phyloP scores from a whole-genome alignment of 2,888 invertebrate genomes.

The Philopedon plagiatum region DNA sequence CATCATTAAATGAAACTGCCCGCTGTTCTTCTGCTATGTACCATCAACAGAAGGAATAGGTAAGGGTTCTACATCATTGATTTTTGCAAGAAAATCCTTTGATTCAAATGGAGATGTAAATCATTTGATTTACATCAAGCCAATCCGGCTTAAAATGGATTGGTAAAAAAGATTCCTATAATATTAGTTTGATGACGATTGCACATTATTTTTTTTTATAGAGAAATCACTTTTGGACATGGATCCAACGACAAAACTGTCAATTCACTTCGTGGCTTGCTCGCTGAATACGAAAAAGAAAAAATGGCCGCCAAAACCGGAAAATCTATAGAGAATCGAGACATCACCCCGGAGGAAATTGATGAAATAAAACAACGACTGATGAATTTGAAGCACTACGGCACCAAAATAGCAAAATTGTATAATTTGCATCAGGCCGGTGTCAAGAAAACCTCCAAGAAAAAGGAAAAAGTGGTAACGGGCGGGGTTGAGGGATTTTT shows the following conservation, averaged over 20 bases:
- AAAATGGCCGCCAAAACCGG: slow-evolving; percentile 53
- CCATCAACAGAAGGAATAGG: too few species aligned
- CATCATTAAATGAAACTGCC: too few species aligned
- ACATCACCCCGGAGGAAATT: slow-evolving; percentile 53
- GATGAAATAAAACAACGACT: slow-evolving; percentile 52
- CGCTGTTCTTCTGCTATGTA: too few species aligned
- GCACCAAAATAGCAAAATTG: slow-evolving; percentile 56
- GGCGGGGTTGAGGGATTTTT: neutral
- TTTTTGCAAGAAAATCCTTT: too few species aligned
- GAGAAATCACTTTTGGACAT: slow-evolving; percentile 55
- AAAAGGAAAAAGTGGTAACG: neutral
- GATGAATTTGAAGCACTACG: slow-evolving; percentile 58
- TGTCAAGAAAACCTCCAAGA: neutral
- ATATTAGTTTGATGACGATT: neutral
- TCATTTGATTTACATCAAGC: too few species aligned
- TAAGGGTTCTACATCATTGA: too few species aligned
- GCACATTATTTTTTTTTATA: slow-evolving; percentile 43
- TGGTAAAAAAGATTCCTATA: neutral
- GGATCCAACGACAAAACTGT: slow-evolving; percentile 51
- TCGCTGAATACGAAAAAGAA: slow-evolving; percentile 55
- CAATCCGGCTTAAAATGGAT: too few species aligned
- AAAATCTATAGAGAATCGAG: neutral
- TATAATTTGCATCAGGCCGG: neutral
- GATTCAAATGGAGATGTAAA: too few species aligned
- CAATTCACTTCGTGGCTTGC: slow-evolving; percentile 52